Base-by-base conservation (phyloP, 2,888 invertebrate genomes). In the Watsonalla binaria region DNA sequence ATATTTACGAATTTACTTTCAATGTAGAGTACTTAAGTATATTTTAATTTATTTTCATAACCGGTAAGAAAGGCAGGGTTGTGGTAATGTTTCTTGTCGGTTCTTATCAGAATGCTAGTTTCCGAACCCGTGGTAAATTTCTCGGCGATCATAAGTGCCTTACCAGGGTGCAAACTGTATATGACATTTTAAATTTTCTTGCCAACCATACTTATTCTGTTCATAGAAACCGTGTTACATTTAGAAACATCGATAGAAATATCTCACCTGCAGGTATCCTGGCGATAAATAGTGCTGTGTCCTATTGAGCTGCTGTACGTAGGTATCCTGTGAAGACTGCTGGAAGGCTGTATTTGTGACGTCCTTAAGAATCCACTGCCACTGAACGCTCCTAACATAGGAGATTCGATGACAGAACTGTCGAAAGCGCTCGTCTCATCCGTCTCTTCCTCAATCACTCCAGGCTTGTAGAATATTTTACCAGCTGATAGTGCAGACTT, bases 221-320 rank as follows among this genome's bases (percentile, higher is more conserved):
- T n/a, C n/a, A n/a, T n/a, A n/a, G n/a, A 24, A 24, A 4, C 24
- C 11, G 9, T 11, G 2, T 42, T 2, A 42, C 5, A 11, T 42
- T 42, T 2, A 42, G 7, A 11, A 42, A 11, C 1, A 7, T 9
- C 7, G 5, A 42, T 53, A 47, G n/a, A 39, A 24, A 46, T 15
- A 39, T 46, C 63, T 69, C 65, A 92, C 92, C 92, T 92, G 83
- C 92, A 91, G 57, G 92, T 92, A 63, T 92, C 92, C 63, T 90
- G 92, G 42, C 92, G 82, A 59, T 90, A 91, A 1, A 90, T 70
- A 46, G 92, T 92, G 54, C 92, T 92, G 48, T 90, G 91, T 46
- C 92, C 92, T 63, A 93, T 92, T 7, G 92, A 92, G 68, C 93
- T 93, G 78, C 92, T 92, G 54, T 92, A 92, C 0, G 93, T 93